Conservation (phyloP, 2,113 vertebrate genomes). For the Amblyornis subalaris region DNA sequence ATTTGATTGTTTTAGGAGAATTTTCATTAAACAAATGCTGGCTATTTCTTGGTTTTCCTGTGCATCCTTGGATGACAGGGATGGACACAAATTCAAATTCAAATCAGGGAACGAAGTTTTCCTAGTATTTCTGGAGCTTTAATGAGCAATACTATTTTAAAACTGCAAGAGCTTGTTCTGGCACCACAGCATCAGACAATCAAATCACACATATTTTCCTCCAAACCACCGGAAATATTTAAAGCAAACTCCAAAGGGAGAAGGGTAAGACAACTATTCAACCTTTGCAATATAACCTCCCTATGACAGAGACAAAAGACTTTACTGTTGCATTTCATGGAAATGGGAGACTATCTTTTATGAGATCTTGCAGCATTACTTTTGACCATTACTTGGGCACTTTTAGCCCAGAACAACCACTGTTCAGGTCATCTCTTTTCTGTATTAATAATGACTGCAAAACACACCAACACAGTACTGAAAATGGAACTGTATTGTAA, state of each 20-base stretch:
- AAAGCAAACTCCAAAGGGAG: not conserved
- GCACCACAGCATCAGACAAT: not conserved
- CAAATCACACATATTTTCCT: constrained; percentile 1
- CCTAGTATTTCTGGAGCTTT: not conserved
- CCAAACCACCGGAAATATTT: not conserved
- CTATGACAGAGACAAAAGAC: not conserved
- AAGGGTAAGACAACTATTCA: not conserved
- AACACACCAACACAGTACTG: not conserved
- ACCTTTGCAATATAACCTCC: not conserved
- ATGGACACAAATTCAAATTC: not conserved
- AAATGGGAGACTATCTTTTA: not conserved
- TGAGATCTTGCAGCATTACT: not conserved
- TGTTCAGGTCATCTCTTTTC: not conserved
- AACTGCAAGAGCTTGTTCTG: not conserved
- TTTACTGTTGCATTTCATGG: not conserved
- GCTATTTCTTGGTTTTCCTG: not conserved
- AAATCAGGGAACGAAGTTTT: not conserved
- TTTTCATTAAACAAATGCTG: not conserved
- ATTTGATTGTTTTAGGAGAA: not conserved
- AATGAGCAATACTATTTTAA: not conserved
- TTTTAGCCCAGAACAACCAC: not conserved
- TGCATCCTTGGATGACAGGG: not conserved
- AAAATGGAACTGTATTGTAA: not conserved
- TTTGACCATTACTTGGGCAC: not conserved
- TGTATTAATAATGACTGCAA: not conserved